Conservation (phyloP, 30 jellyfish, hydroid and myxozoan genomes). For the Calvadosia cruxmelitensis region DNA sequence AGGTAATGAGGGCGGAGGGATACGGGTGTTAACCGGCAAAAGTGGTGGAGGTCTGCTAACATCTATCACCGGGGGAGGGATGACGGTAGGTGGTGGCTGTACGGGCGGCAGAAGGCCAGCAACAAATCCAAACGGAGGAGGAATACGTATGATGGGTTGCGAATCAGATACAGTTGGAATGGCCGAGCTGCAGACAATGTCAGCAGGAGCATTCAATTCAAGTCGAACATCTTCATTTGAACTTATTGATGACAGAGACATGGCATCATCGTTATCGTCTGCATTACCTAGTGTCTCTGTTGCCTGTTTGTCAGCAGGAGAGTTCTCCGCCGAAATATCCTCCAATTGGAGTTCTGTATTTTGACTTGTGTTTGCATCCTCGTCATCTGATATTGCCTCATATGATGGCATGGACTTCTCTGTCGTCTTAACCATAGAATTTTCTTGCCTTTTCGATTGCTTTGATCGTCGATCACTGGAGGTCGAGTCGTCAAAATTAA, state of each 20-base stretch:
- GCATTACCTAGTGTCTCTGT: not conserved
- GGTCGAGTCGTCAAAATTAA: constrained; percentile 23
- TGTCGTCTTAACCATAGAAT: no score
- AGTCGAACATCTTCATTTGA: constrained; percentile 72
- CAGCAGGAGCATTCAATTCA: constrained; percentile 66
- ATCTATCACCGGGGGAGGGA: constrained; percentile 6
- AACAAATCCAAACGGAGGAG: not conserved
- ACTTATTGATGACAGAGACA: constrained; percentile 95
- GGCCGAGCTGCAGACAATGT: not conserved
- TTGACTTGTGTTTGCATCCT: constrained; percentile 19
- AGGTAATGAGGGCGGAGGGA: constrained; percentile 29
- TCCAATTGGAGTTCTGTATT: constrained; percentile 38
- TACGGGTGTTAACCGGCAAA: constrained; percentile 19
- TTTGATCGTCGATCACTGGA: no score
- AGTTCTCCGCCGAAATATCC: constrained; percentile 59
- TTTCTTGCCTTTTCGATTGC: no score
- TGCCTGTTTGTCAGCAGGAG: constrained; percentile 19
- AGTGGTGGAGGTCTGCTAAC: constrained; percentile 23
- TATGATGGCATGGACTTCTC: not conserved
- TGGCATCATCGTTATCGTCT: constrained; percentile 85
- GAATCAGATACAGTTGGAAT: no score
- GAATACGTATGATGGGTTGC: not conserved
- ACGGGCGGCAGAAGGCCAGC: constrained; percentile 28
- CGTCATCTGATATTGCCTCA: constrained; percentile 76
- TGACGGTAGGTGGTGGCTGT: constrained; percentile 18